phyloP scores from a whole-genome alignment of 2,888 invertebrate genomes.

The Nymphalis c-album region DNA sequence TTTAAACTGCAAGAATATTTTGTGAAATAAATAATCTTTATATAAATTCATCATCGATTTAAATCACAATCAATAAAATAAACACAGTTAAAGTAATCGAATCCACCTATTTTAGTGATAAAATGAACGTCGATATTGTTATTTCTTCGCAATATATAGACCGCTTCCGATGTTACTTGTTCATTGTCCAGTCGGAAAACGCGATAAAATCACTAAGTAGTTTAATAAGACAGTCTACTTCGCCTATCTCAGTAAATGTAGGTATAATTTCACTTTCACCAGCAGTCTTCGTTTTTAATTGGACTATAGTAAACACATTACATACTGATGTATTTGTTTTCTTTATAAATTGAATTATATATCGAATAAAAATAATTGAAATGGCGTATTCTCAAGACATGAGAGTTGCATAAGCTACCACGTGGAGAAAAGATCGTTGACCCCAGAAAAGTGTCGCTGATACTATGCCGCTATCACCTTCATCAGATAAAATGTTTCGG shows the following conservation, averaged over 20 bases:
- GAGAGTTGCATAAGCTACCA: conserved; percentile 64
- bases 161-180: conserved; percentile 19
- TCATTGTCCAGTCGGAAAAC: conserved; percentile 25
- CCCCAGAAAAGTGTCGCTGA: conserved; percentile 63
- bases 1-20: conserved; percentile 4
- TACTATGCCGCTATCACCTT: conserved; percentile 65
- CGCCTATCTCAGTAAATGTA: conserved; percentile 14
- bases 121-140: conserved; percentile 50
- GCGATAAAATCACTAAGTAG: conserved; percentile 46
- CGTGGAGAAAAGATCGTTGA: conserved; percentile 69
- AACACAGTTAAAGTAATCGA: conserved; percentile 61
- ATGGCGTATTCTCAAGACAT: conserved; percentile 8
- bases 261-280: conserved; percentile 59
- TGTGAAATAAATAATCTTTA: background rate
- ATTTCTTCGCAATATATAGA: conserved; percentile 48
- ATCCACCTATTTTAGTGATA: conserved; percentile 60
- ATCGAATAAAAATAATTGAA: background rate
- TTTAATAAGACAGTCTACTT: conserved; percentile 31
- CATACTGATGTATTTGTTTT: background rate
- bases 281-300: conserved; percentile 3
- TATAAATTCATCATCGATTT: no score
- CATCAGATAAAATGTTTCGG: conserved; percentile 60
- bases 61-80: conserved; percentile 26
- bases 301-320: background rate
- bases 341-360: background rate